These are phyloP conservation scores for Andrena fulva DNA, from an alignment of 2,888 invertebrate species.

Conservation along the genomic window DNA sequence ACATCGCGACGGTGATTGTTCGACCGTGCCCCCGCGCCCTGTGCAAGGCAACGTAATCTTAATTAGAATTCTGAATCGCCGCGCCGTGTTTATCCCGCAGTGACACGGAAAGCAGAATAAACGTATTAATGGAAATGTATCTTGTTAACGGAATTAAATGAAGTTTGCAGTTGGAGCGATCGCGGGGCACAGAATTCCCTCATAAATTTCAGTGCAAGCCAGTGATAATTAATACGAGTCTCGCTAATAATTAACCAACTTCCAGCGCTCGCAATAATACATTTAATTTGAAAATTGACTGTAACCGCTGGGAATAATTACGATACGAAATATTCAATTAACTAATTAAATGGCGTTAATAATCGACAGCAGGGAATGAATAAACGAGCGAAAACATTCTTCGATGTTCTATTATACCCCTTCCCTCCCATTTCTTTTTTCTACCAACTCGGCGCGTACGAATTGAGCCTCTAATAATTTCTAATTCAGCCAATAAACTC, in stretches of 20 bases:
- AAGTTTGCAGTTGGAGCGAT: background rate
- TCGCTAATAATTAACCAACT: too few species aligned
- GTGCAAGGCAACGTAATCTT: conserved; percentile 32
- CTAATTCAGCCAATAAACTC: conserved; percentile 59
- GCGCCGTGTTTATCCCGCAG: background rate
- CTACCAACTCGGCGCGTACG: background rate
- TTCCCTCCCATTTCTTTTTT: background rate
- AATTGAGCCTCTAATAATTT: conserved; percentile 47
- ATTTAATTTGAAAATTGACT: too few species aligned
- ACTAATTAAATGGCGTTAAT: background rate
- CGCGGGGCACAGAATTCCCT: background rate
- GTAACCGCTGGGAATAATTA: too few species aligned
- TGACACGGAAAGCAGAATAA: background rate
- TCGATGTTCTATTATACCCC: background rate
- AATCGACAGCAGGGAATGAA: background rate
- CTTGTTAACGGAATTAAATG: background rate
- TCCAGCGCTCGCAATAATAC: too few species aligned
- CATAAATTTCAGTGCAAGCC: too few species aligned
- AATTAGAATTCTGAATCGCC: conserved; percentile 35
- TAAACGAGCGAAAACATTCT: background rate
- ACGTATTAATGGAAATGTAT: background rate
- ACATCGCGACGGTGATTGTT: conserved; percentile 31
- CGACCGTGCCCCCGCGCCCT: background rate
- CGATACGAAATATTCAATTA: too few species aligned
- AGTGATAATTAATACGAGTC: too few species aligned